Evolutionary conservation across 2,113 vertebrate species (phyloP).

Genomic region (Catagonus wagneri): DNA sequence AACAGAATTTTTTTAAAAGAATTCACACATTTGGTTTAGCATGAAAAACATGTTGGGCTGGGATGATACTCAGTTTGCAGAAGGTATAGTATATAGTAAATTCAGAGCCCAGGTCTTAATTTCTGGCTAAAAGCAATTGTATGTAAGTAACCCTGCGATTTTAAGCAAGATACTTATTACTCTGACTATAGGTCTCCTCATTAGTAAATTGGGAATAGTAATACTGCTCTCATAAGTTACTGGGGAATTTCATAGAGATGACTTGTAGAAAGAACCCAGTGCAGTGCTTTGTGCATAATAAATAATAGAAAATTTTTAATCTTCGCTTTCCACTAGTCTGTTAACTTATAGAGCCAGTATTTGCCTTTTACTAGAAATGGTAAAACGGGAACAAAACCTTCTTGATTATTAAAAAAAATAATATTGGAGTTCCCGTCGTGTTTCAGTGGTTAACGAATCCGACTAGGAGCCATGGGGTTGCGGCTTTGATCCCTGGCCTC

Average conservation of each 20-base stretch:
- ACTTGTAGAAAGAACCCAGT: neutral
- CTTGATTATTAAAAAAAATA: neutral
- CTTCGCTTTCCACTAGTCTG: neutral
- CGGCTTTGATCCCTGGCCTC: no score
- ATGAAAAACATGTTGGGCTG: neutral
- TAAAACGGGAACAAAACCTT: neutral
- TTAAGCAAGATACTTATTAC: neutral
- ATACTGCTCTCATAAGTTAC: neutral
- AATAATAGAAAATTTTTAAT: conserved; percentile 29
- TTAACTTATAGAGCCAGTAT: neutral
- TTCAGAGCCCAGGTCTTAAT: neutral
- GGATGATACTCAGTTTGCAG: conserved; percentile 7
- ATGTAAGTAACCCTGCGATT: neutral
- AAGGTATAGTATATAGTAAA: neutral
- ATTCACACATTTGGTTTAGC: neutral
- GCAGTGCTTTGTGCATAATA: neutral
- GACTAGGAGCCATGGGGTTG: no score
- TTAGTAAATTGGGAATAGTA: conserved; percentile 24
- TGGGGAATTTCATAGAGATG: neutral
- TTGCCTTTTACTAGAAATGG: conserved; percentile 24
- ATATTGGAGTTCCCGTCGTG: no score
- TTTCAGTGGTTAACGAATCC: no score
- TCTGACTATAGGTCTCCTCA: neutral
- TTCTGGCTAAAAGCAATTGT: neutral
- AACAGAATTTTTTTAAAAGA: neutral